Evolutionary conservation across 2,113 vertebrate species (phyloP), one percentile per base, ranked within the genome.

Genomic region (Turdus rufiventris): DNA sequence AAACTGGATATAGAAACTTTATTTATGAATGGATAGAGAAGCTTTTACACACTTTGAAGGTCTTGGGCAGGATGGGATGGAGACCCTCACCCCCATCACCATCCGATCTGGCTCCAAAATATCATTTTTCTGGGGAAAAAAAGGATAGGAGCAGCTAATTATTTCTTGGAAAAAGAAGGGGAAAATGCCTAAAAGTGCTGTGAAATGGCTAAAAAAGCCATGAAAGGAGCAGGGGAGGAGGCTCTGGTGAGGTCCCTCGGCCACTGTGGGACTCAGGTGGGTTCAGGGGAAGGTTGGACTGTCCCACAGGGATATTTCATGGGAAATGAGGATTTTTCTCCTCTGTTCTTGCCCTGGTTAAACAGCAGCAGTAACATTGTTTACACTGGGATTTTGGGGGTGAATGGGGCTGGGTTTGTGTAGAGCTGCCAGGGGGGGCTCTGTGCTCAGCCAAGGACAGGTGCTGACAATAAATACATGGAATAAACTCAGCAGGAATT

Each of bases 371-470:
- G 54, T 88, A 38, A 33, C 5, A 8, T 7, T 82, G 53, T 88
- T 94, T 48, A 18, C 83, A 62, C 18, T 19, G 73, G 74, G 29
- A 33, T 76, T 88, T 63, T 2, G 25, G 20, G 40, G 12, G 1
- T 43, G 43, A 56, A 3, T 7, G 45, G 54, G 18, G 8, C n/a
- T 1, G 18, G 13, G 14, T 67, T 50, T 33, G 18, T 26, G 57
- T 5, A 7, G 19, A 36, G 19, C 56, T 21, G 26, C 45, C 0
- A 14, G 23, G 4, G 4, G 16, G 23, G 4, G 4, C 6, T 48
- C 21, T 0, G 0, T 9, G 18, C 66, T 53, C 0, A 0, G 28
- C 54, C 0, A 0, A 23, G 40, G 47, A 10, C 58, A 13, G 48
- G 10, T 3, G 9, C 45, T 66, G 45, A 25, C n/a, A 60, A 24